These are phyloP conservation scores for Ophion ventricosus DNA, from an alignment of 2,888 invertebrate genomes.

Conservation along the genomic window DNA sequence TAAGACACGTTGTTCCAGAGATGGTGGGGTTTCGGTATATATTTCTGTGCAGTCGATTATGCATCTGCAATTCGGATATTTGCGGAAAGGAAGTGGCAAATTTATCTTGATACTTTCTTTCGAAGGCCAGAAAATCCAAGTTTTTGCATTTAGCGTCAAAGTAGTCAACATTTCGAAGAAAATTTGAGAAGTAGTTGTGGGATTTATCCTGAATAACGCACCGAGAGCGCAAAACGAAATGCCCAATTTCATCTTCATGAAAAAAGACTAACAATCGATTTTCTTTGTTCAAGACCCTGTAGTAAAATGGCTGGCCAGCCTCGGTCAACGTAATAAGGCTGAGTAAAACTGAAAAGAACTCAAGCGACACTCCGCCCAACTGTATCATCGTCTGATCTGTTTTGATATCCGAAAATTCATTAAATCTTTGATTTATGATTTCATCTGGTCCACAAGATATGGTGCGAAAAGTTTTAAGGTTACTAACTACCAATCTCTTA, in stretches of 20 bases:
- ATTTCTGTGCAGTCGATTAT: constrained; percentile 66
- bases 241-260: constrained; percentile 64
- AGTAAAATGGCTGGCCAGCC: constrained; percentile 15
- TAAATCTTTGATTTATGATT: too few relatives aligned
- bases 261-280: constrained; percentile 53
- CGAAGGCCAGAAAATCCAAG: constrained; percentile 68
- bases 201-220: constrained; percentile 52
- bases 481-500: constrained; percentile 3
- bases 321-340: background rate
- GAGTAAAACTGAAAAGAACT: constrained; percentile 8
- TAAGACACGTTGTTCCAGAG: constrained; percentile 58
- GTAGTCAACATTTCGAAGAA: constrained; percentile 57
- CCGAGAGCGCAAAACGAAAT: constrained; percentile 56
- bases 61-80: constrained; percentile 60
- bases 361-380: constrained; percentile 1
- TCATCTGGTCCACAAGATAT: too few relatives aligned
- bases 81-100: constrained; percentile 50
- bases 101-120: constrained; percentile 60
- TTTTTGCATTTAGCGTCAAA: constrained; percentile 62
- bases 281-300: constrained; percentile 14
- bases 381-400: background rate
- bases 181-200: constrained; percentile 53
- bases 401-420: constrained; percentile 6
- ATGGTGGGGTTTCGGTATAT: constrained; percentile 56
- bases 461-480: too few relatives aligned